Evolutionary conservation across 2,113 vertebrate genomes (phyloP), one percentile per base, ranked within the genome.

Genomic region (Chloebia gouldiae): DNA sequence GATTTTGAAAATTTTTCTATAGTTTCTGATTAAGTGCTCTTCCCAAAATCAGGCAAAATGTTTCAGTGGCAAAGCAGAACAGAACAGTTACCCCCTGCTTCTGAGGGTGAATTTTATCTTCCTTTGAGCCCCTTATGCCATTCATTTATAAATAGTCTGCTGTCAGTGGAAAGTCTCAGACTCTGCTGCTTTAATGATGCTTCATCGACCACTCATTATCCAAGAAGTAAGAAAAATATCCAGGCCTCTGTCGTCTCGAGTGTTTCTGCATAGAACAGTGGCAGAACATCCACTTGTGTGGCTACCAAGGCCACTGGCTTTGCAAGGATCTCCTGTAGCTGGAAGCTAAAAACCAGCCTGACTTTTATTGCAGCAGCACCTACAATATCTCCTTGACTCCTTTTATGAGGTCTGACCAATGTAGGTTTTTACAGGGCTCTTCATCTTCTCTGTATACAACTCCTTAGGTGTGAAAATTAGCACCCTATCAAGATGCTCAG

Each of bases 361-460:
- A n/a, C 31, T 61, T 72, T 57, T 10, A 10, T 53, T 65, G 15
- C 50, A 86, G 14, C 28, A 47, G 5, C 30, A 49, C 2, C 8
- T 25, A 5, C 33, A 64, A 3, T 11, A 22, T 11, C 1, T 49
- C 24, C 9, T 7, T 51, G 25, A 10, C 6, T 78, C 8, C 20
- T 53, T 37, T 73, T 17, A 18, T 12, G 30, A 66, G 20, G 2
- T 37, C 33, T 84, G 33, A 20, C 9, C 47, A 27, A 9, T 7
- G 11, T 0, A 30, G 10, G 2, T 19, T 87, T 91, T 85, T 6
- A 31, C 20, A 13, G 13, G 47, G 20, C 45, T 77, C 24, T 9
- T 13, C 64, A 80, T 4, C 6, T 66, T 24, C 44, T 79, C 33
- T 13, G 0, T 4, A 1, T 11, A 9, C 4, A 6, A 3, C 54